A percentile compares a stretch with the other conserved stretches of the same genome.
These are phyloP conservation scores for Eleutherodactylus coqui DNA, from an alignment of 2,797 vertebrate genomes.

Conservation along the genomic window DNA sequence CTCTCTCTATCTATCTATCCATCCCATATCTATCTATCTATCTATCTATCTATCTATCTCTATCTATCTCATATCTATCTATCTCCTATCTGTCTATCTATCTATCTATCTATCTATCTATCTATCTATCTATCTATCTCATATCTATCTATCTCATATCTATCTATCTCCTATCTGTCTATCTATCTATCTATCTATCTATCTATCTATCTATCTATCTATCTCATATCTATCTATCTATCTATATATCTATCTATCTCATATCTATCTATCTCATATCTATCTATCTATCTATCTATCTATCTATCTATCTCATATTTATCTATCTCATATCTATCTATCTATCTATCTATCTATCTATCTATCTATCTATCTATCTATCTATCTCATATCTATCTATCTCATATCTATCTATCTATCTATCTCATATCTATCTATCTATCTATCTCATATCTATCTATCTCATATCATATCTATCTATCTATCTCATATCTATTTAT, in stretches of 20 bases:
- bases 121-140: background rate
- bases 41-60: background rate
- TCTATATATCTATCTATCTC: too few relatives aligned
- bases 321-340: background rate
- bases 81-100: background rate
- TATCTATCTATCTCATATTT: background rate
- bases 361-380: background rate
- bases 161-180: background rate
- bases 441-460: constrained; percentile 9
- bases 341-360: too few relatives aligned
- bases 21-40: background rate
- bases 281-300: background rate
- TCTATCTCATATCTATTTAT: background rate
- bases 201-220: constrained; percentile 6
- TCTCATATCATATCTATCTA: too few relatives aligned
- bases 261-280: background rate
- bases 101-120: background rate
- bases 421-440: constrained; percentile 10
- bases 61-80: background rate
- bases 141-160: background rate
- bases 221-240: background rate
- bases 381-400: constrained; percentile 14
- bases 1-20: too few relatives aligned
- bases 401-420: background rate
- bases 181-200: background rate